Conservation (phyloP, 2,113 vertebrate species). For the Dascyllus trimaculatus region DNA sequence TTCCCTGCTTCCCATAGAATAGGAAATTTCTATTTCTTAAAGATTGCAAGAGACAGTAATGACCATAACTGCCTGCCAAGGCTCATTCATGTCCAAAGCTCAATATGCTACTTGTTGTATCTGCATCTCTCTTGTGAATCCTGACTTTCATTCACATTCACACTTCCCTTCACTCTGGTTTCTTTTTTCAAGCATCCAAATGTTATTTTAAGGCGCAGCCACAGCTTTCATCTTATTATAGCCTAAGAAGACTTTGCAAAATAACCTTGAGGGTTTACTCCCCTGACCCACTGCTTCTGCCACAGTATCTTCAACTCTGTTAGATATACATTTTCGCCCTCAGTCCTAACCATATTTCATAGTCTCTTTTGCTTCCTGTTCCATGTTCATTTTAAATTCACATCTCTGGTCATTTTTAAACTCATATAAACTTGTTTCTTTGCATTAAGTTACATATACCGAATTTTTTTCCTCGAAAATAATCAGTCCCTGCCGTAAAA, state of each 20-base stretch:
- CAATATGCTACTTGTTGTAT: conserved; percentile 55
- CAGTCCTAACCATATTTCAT: neutral
- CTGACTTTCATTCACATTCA: conserved; percentile 16
- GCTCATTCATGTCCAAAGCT: conserved; percentile 63
- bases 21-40: conserved; percentile 56
- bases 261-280: too few species aligned
- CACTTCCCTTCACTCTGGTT: conserved; percentile 3
- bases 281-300: too few species aligned
- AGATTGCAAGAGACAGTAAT: conserved; percentile 71
- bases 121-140: conserved; percentile 32
- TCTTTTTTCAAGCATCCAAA: neutral
- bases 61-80: conserved; percentile 71
- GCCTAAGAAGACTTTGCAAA: neutral
- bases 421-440: too few species aligned
- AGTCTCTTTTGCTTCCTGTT: conserved; percentile 14
- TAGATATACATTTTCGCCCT: neutral
- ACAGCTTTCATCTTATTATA: neutral
- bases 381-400: too few species aligned
- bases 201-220: neutral
- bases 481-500: too few species aligned
- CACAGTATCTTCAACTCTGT: too few species aligned
- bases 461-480: too few species aligned
- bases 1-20: conserved; percentile 38
- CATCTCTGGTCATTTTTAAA: too few species aligned
- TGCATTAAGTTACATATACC: too few species aligned